Base-by-base conservation (phyloP, 2,888 invertebrate genomes). In the Drosophila rellima region DNA sequence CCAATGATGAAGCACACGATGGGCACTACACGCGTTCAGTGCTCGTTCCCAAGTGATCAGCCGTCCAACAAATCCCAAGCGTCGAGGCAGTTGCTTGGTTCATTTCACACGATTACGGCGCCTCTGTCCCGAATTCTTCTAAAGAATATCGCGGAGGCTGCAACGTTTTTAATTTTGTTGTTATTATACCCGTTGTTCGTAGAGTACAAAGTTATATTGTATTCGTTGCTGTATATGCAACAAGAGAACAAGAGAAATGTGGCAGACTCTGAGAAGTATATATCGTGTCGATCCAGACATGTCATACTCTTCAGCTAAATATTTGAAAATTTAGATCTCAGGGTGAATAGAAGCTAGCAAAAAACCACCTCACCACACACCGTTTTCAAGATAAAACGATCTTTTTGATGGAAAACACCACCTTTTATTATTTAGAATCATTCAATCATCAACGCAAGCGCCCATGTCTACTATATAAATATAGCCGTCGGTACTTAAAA, bases 21-120 rank as follows among this genome's bases (percentile, higher is more conserved):
- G 59, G 72, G 70, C 64, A 86, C 84, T 73, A 78, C 78, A 78
- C 84, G 78, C 87, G 82, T 83, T 71, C 73, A 87, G 82, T 75
- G 78, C 72, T 81, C 72, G 70, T 75, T 78, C 78, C 55, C 54
- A 64, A 82, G 67, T 82, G 87, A 87, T 42, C 68, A 51, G 40
- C 52, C 48, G 42, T 52, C 51, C 23, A 44, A 54, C 57, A 59
- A 59, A 64, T 45, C 29, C 42, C 72, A 62, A 55, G 42, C 54
- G 45, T 31, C 47, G 70, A 66, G 65, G 68, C 78, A 66, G 80
- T 79, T 80, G 74, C 57, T 86, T 59, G 80, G 59, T 64, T 65
- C 74, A 80, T 71, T 82, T 86, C 77, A 82, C 86, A 77, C 86
- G 69, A 61, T 47, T 74, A 69, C 79, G 70, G 70, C 65, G 66